phyloP scores from a whole-genome alignment of 2,797 vertebrate genomes.

The Ctenochaetus hawaiiensis region DNA sequence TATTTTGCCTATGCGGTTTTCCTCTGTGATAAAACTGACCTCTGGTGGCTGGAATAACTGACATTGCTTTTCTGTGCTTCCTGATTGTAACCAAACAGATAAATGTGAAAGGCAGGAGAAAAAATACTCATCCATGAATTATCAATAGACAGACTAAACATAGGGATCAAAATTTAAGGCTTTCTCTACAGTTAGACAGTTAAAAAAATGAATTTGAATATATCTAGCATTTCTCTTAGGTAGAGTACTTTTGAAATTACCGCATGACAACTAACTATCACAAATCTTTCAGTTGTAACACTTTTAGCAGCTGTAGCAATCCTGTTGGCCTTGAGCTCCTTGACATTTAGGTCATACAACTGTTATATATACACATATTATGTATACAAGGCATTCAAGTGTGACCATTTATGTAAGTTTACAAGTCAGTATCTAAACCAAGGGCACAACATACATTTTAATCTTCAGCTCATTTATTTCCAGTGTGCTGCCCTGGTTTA shows the following conservation, averaged over 20 bases:
- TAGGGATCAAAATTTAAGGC: conserved; percentile 23
- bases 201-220: background rate
- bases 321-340: background rate
- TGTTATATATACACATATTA: background rate
- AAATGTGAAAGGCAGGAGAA: background rate
- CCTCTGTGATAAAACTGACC: conserved; percentile 10
- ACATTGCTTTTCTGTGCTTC: conserved; percentile 7
- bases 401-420: background rate
- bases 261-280: background rate
- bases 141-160: background rate
- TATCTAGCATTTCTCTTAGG: background rate
- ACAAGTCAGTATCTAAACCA: background rate
- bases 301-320: background rate
- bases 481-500: conserved; percentile 9
- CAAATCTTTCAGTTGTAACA: background rate
- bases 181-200: background rate
- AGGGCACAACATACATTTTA: background rate
- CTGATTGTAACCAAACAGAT: conserved; percentile 15
- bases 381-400: background rate
- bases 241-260: background rate
- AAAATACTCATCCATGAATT: background rate
- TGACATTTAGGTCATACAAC: background rate
- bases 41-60: conserved; percentile 27
- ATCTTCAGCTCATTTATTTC: background rate
- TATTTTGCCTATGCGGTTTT: conserved; percentile 15